A percentile compares a stretch with the other conserved stretches of the same genome.
These are phyloP conservation scores for Apodemia duryi DNA, from an alignment of 2,888 invertebrate genomes.

Conservation along the genomic window DNA sequence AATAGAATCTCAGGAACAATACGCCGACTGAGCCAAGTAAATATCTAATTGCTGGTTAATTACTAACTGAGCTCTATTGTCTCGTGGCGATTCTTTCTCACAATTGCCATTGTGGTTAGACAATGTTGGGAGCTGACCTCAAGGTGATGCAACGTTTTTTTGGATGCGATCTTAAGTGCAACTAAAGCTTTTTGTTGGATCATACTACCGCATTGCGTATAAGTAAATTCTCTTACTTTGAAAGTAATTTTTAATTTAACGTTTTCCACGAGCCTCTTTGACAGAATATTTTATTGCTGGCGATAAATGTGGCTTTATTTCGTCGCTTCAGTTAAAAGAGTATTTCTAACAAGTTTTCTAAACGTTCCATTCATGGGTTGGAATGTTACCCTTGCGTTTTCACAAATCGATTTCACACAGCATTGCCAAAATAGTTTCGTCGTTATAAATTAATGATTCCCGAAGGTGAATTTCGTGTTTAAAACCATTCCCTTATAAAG, in stretches of 20 bases:
- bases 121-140: conserved; percentile 77
- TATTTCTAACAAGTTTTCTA: background rate
- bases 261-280: conserved; percentile 1
- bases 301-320: background rate
- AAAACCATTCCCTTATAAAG: too few species aligned
- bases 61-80: conserved; percentile 67
- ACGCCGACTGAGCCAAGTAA: conserved; percentile 46
- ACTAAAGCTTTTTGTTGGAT: conserved; percentile 19
- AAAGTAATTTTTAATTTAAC: background rate
- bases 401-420: background rate
- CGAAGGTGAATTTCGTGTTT: too few species aligned
- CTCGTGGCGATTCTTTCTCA: conserved; percentile 58
- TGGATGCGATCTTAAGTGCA: conserved; percentile 34
- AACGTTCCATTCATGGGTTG: background rate
- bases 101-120: conserved; percentile 73
- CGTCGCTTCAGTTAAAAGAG: background rate
- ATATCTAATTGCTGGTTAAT: conserved; percentile 74
- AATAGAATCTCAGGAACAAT: conserved; percentile 43
- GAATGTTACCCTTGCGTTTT: background rate
- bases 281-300: background rate
- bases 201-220: conserved; percentile 8
- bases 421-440: too few species aligned
- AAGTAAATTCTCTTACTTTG: background rate
- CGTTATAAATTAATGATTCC: too few species aligned
- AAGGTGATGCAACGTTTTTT: conserved; percentile 58